Evolutionary conservation across 2,888 invertebrate species (phyloP), one percentile per base, ranked within the genome.

Genomic region (Lacanobia wlatinum): DNA sequence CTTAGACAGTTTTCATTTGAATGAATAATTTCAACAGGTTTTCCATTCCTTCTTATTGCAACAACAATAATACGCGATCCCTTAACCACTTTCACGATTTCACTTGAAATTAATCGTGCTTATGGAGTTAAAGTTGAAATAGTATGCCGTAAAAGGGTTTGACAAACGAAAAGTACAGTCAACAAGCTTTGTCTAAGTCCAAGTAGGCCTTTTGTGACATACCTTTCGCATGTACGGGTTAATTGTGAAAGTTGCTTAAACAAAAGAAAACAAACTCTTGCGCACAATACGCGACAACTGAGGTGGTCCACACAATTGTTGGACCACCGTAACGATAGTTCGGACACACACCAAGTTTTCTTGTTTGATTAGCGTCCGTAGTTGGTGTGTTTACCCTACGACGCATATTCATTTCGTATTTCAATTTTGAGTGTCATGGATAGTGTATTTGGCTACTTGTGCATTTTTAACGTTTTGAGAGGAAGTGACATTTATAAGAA

Each of bases 171-270:
- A 73, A 62, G 21, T 62, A 64, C 58, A 74, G 73, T 73, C 64
- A 71, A 76, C 63, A 76, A 78, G 61, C 72, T 78, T 83, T 78
- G 79, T 78, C 78, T 77, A 73, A 64, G 68, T 70, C 63, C 34
- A 78, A 75, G 78, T 74, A 77, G 69, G 78, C 74, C 69, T 82
- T 78, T 73, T 71, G 69, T 67, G 76, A 66, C 79, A 73, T 70
- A 76, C 80, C 86, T 85, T 91, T 92, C 90, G 90, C 93, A 87
- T 88, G 84, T 80, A 86, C 85, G 76, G 90, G 92, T 91, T 95
- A 95, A 94, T 94, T 95, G 93, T 92, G 95, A 95, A 95, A 95
- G 95, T 92, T 91, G 82, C 89, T 88, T 91, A 93, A 94, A 95
- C 94, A 94, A 93, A 93, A 92, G 80, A 80, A 82, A 85, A 86